Percentiles rank a stretch among this genome's conserved stretches.
Evolutionary conservation across 2,113 vertebrate species (phyloP).

Genomic region (Dendrocopos noguchii): DNA sequence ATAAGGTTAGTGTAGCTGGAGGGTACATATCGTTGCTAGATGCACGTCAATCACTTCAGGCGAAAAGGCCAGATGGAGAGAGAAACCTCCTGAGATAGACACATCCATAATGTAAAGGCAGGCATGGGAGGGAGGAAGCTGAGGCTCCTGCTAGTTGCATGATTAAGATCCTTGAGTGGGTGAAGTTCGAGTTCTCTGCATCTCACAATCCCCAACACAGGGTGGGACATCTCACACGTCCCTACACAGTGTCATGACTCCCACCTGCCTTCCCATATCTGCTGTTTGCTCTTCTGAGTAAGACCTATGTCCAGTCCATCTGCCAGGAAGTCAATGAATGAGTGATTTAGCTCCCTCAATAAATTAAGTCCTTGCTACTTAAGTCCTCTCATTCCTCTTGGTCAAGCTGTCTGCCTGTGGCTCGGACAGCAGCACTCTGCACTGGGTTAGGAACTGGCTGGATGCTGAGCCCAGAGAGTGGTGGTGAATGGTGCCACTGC

Average conservation of each 20-base stretch:
- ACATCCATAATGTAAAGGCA: not conserved
- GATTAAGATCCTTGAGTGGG: not conserved
- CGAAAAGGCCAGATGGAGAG: not conserved
- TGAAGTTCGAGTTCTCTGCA: not conserved
- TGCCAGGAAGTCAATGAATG: not conserved
- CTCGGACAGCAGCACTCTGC: too few relatives aligned
- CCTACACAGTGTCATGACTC: not conserved
- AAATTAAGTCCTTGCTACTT: not conserved
- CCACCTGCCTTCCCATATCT: not conserved
- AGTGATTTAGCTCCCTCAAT: not conserved
- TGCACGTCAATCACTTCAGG: not conserved
- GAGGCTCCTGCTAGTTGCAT: accelerated
- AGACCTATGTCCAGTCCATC: not conserved
- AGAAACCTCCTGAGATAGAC: not conserved
- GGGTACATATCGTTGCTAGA: not conserved
- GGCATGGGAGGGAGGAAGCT: not conserved
- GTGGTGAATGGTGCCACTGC: too few relatives aligned
- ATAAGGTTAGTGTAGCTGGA: not conserved
- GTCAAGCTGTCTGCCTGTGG: too few relatives aligned
- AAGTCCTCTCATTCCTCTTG: not conserved
- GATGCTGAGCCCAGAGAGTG: too few relatives aligned
- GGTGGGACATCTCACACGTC: not conserved
- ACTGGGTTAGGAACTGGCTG: too few relatives aligned
- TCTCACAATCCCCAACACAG: not conserved
- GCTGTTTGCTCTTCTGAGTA: not conserved